Conservation (phyloP, 2,797 vertebrate genomes). For the Etheostoma nigrum region DNA sequence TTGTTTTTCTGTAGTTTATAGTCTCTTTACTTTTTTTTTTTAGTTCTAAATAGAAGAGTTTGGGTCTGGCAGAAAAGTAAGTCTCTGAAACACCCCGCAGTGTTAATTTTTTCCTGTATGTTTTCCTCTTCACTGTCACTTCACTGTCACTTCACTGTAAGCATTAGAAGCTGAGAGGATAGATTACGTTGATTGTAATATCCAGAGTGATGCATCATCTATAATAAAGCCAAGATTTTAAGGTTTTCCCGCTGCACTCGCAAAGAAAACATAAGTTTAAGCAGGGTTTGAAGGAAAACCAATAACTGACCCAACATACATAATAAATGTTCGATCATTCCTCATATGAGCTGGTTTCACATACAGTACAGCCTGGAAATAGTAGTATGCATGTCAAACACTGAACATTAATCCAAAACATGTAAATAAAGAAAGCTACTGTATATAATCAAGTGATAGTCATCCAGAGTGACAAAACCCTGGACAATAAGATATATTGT, state of each 20-base stretch:
- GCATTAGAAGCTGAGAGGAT: slow-evolving; percentile 12
- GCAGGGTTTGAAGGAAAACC: slow-evolving; percentile 4
- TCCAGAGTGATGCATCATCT: slow-evolving; percentile 26
- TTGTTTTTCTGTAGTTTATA: slow-evolving; percentile 2
- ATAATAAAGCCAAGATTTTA: slow-evolving; percentile 8
- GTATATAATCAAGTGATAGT: not conserved
- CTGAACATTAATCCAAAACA: not conserved
- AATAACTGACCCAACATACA: slow-evolving; percentile 27
- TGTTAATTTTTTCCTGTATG: not conserved
- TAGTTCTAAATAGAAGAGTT: slow-evolving; percentile 19
- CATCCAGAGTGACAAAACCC: slow-evolving; percentile 9
- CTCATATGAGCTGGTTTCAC: not conserved
- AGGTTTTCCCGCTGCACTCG: not conserved
- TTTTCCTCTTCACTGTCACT: not conserved
- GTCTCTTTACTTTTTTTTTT: slow-evolving; percentile 19
- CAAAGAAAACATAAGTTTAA: not conserved
- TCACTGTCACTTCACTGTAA: not conserved
- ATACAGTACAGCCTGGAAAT: too few relatives aligned
- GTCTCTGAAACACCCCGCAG: not conserved
- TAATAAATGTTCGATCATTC: slow-evolving; percentile 4
- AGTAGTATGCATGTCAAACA: not conserved
- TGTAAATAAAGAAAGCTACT: not conserved
- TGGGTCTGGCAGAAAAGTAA: slow-evolving; percentile 11
- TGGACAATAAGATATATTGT: slow-evolving; percentile 37
- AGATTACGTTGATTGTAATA: slow-evolving; percentile 20